Base-by-base conservation (phyloP, 2,797 vertebrate species). In the Spinus pinus region DNA sequence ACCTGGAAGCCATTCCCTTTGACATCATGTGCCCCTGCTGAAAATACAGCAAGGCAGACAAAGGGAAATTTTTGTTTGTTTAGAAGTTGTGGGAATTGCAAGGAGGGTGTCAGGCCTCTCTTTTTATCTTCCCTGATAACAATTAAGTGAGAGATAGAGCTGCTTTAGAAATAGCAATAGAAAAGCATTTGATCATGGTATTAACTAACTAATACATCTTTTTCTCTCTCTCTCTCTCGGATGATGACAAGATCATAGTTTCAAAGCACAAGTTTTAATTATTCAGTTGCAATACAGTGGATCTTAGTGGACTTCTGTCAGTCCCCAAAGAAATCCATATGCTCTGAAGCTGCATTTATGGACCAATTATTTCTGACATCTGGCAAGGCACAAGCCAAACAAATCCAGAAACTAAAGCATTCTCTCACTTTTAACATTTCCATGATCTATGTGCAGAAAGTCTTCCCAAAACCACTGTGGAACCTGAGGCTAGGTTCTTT, bases 191-290 rank as follows among this genome's bases (percentile, higher is more conserved):
- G 90, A 94, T 96, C 85, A 25, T 58, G 31, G 19, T 57, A 62
- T 65, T 65, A 81, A 42, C 65, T 57, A 67, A 66, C 27, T 42
- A 65, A 70, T 69, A 73, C 8, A 11, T 16, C 3, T 3, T 57
- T 39, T 39, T 39, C 10, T 39, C 39, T 61, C 49, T 82, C 20
- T 42, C 20, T 75, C 12, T 72, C 87, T 94, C 31, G 13, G 25
- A 24, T 86, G 47, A 69, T 81, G 61, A 81, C 54, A 93, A 79
- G 58, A 94, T 65, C 54, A 75, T 35, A 1, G 6, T 83, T 96
- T 90, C 91, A 94, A 91, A 94, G 82, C 46, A 72, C 14, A 39
- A 12, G 24, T 65, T 93, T 94, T 88, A 94, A 88, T 94, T 88
- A 95, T 86, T 86, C 80, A 86, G 42, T 66, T 88, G 47, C 50